phyloP scores from a whole-genome alignment of 1,140 invertebrate genomes.

The Drosophila kikkawai region DNA sequence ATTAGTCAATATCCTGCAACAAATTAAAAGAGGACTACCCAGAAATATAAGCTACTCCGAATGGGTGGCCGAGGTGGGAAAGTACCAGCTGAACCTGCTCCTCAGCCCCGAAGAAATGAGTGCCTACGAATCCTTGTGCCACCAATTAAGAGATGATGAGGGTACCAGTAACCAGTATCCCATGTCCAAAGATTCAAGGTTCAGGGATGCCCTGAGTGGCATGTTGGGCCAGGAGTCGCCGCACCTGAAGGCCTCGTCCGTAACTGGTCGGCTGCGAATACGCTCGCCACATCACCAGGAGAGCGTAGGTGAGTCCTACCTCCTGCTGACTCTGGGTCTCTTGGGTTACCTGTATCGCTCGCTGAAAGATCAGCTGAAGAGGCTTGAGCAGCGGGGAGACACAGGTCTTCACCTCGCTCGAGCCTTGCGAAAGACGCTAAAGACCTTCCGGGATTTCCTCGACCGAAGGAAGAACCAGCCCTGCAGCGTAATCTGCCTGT shows the following conservation, averaged over 20 bases:
- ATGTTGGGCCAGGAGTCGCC: slow-evolving; percentile 52
- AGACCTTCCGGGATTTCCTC: slow-evolving; percentile 20
- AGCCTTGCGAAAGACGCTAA: slow-evolving; percentile 21
- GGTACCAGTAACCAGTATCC: neutral
- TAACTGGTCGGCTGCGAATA: slow-evolving; percentile 20
- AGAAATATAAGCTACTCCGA: neutral
- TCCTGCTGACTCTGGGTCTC: slow-evolving; percentile 42
- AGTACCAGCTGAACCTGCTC: slow-evolving; percentile 20
- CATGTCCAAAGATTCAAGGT: neutral
- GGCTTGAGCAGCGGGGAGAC: slow-evolving; percentile 15
- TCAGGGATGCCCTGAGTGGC: slow-evolving; percentile 41
- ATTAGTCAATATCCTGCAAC: neutral
- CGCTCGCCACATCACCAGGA: slow-evolving; percentile 53
- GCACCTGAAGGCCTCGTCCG: slow-evolving; percentile 29
- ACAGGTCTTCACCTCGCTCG: slow-evolving; percentile 6
- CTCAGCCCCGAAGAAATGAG: slow-evolving; percentile 20
- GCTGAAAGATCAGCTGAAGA: slow-evolving; percentile 7
- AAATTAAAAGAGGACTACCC: neutral
- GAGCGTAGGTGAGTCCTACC: slow-evolving; percentile 50
- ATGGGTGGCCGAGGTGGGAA: slow-evolving; percentile 3
- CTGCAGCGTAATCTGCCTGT: slow-evolving; percentile 19
- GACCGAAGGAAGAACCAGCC: neutral
- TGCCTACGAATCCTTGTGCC: slow-evolving; percentile 28
- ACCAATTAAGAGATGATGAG: slow-evolving; percentile 9
- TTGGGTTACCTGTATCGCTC: slow-evolving; percentile 44